Evolutionary conservation across 2,797 vertebrate species (phyloP), one percentile per base, ranked within the genome.

Genomic region (Diceros bicornis): DNA sequence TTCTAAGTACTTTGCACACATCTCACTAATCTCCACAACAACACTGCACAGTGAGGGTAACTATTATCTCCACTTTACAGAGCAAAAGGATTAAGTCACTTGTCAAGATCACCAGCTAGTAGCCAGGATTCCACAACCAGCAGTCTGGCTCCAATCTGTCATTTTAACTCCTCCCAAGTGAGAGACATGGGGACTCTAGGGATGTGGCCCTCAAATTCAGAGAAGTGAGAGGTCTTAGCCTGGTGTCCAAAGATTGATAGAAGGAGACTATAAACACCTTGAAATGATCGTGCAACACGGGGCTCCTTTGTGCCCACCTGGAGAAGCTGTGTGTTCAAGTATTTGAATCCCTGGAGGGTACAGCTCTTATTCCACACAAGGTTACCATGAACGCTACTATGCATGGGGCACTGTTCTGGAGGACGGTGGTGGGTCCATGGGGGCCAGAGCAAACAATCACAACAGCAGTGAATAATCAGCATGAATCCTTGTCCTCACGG

Each of bases 231-330:
- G 7, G 27, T 55, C 59, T 69, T 52, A 21, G 2, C 23, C 37
- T 34, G 6, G 47, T 41, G 18, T 17, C 52, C 57, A 83, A 25
- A 78, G 47, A 59, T 6, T 47, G 29, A 37, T 37, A n/a, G 25
- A 52, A 61, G 52, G 62, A 64, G 32, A 11, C 17, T 29, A 18
- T 7, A 6, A 34, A 78, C 0, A 5, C 37, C 41, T 23, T 7
- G 34, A 32, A 55, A 50, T 23, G 11, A 47, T 18, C 1, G 2
- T 18, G 41, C n/a, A 10, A 14, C 0, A 0, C 5, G 20, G 66
- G 13, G 29, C 17, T 32, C 32, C 0, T 1, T 37, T 0, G 0
- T 32, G 14, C 29, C 64, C 7, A n/a, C 37, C 2, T 4, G 23
- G 64, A 47, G 74, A 92, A 62, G 34, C 27, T 23, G n/a, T 50